These are phyloP conservation scores for Coendou prehensilis DNA, from an alignment of 2,797 vertebrate species.

Conservation along the genomic window DNA sequence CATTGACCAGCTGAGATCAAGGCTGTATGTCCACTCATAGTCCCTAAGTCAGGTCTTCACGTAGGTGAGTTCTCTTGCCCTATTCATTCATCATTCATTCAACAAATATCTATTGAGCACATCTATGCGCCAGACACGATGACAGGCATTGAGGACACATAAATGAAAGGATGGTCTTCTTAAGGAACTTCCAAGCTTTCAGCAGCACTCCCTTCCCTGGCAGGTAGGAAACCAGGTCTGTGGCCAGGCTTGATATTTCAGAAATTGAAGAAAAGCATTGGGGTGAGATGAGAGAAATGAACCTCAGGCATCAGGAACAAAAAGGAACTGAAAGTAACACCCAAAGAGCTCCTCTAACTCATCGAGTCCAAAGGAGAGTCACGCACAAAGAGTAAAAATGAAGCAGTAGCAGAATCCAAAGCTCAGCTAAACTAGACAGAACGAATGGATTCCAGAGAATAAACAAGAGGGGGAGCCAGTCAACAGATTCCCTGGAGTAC, in stretches of 20 bases:
- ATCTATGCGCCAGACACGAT: neutral
- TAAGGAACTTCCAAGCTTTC: neutral
- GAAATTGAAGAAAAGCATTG: neutral
- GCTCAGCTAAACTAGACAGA: neutral
- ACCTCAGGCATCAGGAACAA: neutral
- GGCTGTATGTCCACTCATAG: neutral
- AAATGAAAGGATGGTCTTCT: neutral
- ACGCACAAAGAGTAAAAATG: neutral
- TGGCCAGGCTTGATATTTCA: neutral
- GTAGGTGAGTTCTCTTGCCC: neutral
- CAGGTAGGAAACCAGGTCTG: neutral
- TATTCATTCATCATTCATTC: neutral
- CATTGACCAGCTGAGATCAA: neutral
- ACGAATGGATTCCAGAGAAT: neutral
- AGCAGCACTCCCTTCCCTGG: neutral
- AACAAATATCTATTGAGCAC: neutral
- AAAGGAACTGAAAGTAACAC: neutral
- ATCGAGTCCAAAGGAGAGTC: neutral
- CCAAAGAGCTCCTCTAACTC: neutral
- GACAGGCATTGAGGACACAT: neutral
- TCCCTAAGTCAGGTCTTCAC: neutral
- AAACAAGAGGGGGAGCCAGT: neutral
- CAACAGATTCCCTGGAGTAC: neutral
- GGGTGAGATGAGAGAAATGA: neutral
- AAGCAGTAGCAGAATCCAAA: conserved; percentile 14